phyloP scores from a whole-genome alignment of 2,888 invertebrate species.

The Colostygia pectinataria region DNA sequence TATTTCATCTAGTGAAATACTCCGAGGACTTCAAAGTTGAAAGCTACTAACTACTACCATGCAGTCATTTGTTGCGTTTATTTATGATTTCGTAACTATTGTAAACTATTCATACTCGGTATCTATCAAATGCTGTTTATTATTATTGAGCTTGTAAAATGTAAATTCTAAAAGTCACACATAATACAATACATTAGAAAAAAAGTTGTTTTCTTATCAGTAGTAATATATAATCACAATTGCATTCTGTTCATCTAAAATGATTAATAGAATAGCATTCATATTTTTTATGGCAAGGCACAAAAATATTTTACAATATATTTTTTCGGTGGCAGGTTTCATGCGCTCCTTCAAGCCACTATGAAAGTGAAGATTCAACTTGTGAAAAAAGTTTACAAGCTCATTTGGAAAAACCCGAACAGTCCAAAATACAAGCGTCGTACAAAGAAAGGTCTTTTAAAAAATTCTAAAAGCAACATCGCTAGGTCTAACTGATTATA shows the following conservation, averaged over 20 bases:
- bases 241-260: constrained; percentile 9
- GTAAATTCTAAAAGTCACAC: constrained; percentile 22
- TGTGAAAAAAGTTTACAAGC: constrained; percentile 28
- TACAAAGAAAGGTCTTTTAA: constrained; percentile 20
- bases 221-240: constrained; percentile 9
- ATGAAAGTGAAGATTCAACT: constrained; percentile 22
- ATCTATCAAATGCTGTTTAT: constrained; percentile 21
- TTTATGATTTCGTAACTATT: constrained; percentile 1
- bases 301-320: constrained; percentile 23
- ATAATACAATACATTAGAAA: constrained; percentile 8
- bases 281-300: constrained; percentile 33
- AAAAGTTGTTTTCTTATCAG: neutral
- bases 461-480: constrained; percentile 27
- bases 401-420: constrained; percentile 29
- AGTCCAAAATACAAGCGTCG: constrained; percentile 33
- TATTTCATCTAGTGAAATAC: neutral
- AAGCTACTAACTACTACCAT: constrained; percentile 1
- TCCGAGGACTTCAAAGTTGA: neutral
- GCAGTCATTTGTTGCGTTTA: constrained; percentile 20
- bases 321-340: constrained; percentile 20
- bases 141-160: constrained; percentile 32
- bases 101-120: constrained; percentile 15
- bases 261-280: constrained; percentile 15
- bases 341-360: constrained; percentile 19
- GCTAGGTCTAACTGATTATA: constrained; percentile 31